These are phyloP conservation scores for Corynorhinus townsendii DNA, from an alignment of 2,113 vertebrate species.

Conservation along the genomic window DNA sequence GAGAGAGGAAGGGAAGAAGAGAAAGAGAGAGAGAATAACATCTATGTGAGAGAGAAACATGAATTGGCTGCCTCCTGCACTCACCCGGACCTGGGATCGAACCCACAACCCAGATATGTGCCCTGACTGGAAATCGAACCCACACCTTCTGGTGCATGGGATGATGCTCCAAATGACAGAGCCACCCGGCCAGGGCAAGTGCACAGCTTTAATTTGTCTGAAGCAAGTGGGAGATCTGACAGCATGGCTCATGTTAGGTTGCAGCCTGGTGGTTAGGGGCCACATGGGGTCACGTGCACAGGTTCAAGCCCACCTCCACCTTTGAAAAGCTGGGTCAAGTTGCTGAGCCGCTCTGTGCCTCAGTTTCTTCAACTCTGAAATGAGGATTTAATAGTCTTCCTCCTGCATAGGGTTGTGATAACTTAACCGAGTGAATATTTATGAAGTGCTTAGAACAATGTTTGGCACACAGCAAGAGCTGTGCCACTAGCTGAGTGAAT, in stretches of 20 bases:
- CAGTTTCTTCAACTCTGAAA: background rate
- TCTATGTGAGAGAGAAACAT: background rate
- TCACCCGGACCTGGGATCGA: background rate
- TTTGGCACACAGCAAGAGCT: background rate
- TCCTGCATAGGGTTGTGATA: background rate
- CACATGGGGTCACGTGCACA: too few species aligned
- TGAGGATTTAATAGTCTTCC: background rate
- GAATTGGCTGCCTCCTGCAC: background rate
- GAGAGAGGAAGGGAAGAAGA: background rate
- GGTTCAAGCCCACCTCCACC: background rate
- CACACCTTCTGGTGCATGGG: background rate
- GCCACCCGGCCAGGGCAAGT: background rate
- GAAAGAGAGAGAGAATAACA: background rate
- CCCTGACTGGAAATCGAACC: background rate
- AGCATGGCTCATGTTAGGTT: background rate
- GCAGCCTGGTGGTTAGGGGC: background rate
- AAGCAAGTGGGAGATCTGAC: background rate
- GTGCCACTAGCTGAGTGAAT: background rate
- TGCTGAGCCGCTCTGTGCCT: background rate
- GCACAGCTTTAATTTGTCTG: background rate
- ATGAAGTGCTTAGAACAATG: background rate
- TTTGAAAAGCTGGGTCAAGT: background rate
- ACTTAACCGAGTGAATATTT: background rate
- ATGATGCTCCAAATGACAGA: background rate
- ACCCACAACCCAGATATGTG: background rate